These are phyloP conservation scores for Brevipalpus yothersi DNA, from an alignment of 1,140 invertebrate genomes.

Conservation along the genomic window DNA sequence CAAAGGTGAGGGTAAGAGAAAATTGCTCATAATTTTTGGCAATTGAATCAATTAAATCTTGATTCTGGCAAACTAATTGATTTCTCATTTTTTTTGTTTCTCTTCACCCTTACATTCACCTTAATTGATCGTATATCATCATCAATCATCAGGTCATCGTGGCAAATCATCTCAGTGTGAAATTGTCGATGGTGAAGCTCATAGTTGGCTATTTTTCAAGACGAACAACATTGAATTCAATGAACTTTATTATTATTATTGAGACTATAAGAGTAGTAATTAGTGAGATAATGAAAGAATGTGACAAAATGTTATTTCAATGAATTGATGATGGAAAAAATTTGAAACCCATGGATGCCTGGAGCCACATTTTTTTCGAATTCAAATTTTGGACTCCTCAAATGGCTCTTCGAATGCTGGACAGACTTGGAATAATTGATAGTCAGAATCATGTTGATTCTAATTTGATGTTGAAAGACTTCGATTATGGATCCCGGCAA, in stretches of 20 bases:
- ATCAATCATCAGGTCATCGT: constrained; percentile 1
- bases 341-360: no score
- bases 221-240: constrained; percentile 9
- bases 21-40: neutral
- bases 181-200: constrained; percentile 9
- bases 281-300: no score
- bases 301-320: no score
- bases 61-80: neutral
- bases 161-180: constrained; percentile 7
- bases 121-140: neutral
- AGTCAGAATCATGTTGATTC: no score
- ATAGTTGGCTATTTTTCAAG: constrained; percentile 9
- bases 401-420: no score
- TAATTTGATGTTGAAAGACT: no score
- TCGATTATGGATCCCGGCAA: no score
- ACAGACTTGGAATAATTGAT: no score
- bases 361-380: no score
- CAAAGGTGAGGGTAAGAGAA: neutral
- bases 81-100: neutral
- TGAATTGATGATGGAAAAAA: no score
- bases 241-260: constrained; percentile 12
- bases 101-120: neutral
- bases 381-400: no score
- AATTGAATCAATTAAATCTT: neutral
- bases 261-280: neutral